These are phyloP conservation scores for Desoria tigrina DNA, from an alignment of 2,888 invertebrate species.

Conservation along the genomic window DNA sequence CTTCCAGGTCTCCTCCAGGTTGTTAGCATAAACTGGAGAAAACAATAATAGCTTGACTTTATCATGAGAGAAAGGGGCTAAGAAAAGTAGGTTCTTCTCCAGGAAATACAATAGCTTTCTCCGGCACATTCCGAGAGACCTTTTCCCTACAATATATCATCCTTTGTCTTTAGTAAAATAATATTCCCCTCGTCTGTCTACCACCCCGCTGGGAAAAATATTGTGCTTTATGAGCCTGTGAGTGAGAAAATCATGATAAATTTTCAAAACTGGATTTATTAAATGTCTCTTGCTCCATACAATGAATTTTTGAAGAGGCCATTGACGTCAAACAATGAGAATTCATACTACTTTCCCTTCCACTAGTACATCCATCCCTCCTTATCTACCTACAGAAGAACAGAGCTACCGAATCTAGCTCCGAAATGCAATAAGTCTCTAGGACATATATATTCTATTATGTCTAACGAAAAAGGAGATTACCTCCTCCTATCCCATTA, in stretches of 20 bases:
- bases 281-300: slow-evolving; percentile 1
- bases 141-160: slow-evolving; percentile 18
- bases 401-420: too few species aligned
- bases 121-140: slow-evolving; percentile 4
- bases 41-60: too few species aligned
- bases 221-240: slow-evolving; percentile 19
- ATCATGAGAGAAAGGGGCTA: too few species aligned
- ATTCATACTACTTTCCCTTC: background rate
- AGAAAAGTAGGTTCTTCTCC: too few species aligned
- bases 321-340: slow-evolving; percentile 19
- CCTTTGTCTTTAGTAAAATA: slow-evolving; percentile 21
- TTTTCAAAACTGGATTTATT: slow-evolving; percentile 20
- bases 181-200: slow-evolving; percentile 11
- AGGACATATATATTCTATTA: too few species aligned
- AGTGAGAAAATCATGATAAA: slow-evolving; percentile 21
- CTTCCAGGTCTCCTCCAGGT: too few species aligned
- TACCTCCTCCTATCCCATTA: too few species aligned
- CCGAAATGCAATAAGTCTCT: too few species aligned
- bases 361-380: too few species aligned
- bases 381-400: too few species aligned
- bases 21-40: too few species aligned
- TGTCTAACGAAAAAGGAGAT: too few species aligned
- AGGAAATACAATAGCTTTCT: slow-evolving; percentile 9
- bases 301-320: slow-evolving; percentile 18
- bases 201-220: slow-evolving; percentile 16